These are phyloP conservation scores for Opisthocomus hoazin DNA, from an alignment of 2,113 vertebrate genomes.

Conservation along the genomic window DNA sequence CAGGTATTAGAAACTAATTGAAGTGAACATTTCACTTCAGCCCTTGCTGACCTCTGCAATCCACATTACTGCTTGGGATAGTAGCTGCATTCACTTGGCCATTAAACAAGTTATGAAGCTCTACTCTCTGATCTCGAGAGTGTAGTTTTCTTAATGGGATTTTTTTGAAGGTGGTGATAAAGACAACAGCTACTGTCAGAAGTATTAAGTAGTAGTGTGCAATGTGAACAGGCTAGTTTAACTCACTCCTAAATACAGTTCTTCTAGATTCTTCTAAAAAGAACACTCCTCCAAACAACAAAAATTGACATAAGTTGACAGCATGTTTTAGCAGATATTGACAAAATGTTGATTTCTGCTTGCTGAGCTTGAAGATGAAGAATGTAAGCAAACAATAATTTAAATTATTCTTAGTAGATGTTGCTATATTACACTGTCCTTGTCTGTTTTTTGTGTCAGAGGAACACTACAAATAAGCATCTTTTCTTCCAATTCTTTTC, in stretches of 20 bases:
- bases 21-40: not conserved
- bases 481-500: not conserved
- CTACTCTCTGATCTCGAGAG: not conserved
- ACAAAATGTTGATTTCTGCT: not conserved
- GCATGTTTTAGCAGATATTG: not conserved
- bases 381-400: not conserved
- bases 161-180: not conserved
- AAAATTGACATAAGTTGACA: not conserved
- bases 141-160: not conserved
- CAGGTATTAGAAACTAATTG: not conserved
- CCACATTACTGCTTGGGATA: not conserved
- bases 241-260: not conserved
- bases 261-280: not conserved
- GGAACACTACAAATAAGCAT: too few relatives aligned
- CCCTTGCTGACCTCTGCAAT: not conserved
- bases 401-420: not conserved
- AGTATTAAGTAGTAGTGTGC: not conserved
- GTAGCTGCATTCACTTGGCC: not conserved
- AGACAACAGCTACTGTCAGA: not conserved
- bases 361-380: not conserved
- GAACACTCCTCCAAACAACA: not conserved
- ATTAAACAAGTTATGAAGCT: constrained; percentile 7
- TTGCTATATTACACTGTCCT: not conserved
- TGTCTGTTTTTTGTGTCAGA: not conserved
- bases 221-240: not conserved